Evolutionary conservation across 2,888 invertebrate genomes (phyloP), one percentile per base, ranked within the genome.

Genomic region (Microctonus aethiopoides): DNA sequence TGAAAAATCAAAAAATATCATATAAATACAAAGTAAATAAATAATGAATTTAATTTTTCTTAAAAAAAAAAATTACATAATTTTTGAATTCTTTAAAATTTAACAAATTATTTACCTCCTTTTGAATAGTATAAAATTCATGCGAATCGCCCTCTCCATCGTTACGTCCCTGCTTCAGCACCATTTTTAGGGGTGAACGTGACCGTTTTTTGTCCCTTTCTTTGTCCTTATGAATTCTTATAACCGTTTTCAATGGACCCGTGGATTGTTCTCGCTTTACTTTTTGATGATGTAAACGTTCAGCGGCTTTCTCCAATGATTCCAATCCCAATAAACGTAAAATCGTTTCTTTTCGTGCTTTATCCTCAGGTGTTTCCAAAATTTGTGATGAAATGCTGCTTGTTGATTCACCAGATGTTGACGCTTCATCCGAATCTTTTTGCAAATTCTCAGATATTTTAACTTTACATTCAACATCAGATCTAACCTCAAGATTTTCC

Each of bases 231-330:
- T 83, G 78, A 75, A 95, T 87, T 87, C 95, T 94, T 78, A 95
- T 95, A 78, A 95, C 92, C 77, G 95, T 94, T 84, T 95, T 95
- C 75, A 95, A 84, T 0, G 94, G 95, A 46, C 95, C 95, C 2
- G 94, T 94, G 80, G 93, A 94, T 77, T 90, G 20, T 69, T 90
- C 90, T 61, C 89, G 89, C 77, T 90, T 91, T 1, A 91, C 91
- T 79, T 92, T 91, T 67, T 84, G 84, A 70, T 82, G 80, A 56
- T 75, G 82, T 67, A 82, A 62, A n/a, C 83, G 76, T 74, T 93
- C 92, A 0, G 83, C 82, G 0, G 93, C 93, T 7, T 92, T 93
- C 79, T 92, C 91, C 78, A 92, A 89, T 0, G 94, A 94, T 36
- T 94, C 89, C 57, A 95, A 83, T 0, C 95, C 95, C 36, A 95